Evolutionary conservation across 2,113 vertebrate species (phyloP), one percentile per base, ranked within the genome.

Genomic region (Ptilonorhynchus violaceus): DNA sequence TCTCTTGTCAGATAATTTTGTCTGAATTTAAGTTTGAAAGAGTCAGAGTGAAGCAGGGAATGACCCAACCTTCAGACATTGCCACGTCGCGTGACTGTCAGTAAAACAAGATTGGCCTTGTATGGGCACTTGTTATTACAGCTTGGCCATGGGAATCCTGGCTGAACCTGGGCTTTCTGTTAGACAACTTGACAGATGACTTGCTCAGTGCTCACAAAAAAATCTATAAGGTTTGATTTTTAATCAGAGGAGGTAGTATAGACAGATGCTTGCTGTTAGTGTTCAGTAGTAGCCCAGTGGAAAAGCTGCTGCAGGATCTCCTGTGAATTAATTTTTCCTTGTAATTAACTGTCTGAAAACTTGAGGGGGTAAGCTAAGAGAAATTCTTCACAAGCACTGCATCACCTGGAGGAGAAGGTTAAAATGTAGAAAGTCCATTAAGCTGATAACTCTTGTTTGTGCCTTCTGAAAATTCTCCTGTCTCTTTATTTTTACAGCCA

Each of bases 141-240:
- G 35, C 42, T 67, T 74, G 75, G 28, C 67, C n/a, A 7, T 58
- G 79, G 64, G 50, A 81, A 63, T 84, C 50, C 3, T 75, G 72
- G 23, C 58, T 85, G 52, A 44, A 87, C 25, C 15, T 76, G 88
- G 37, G 13, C 25, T 82, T 82, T 93, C n/a, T 80, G 30, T 84
- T 88, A 67, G 74, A 39, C 60, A 91, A 6, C 66, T 90, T 80
- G 79, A 78, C 42, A 13, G 62, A 46, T 41, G 67, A 86, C n/a
- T 92, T 84, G 42, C 83, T 59, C 37, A 11, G 16, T 90, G 37
- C 55, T 83, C 87, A 56, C 10, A 53, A 37, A 88, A 88, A 84
- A 76, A 56, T 78, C 42, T 23, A 5, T 82, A 47, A 6, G 28
- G 21, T 91, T 96, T 94, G 79, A 76, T 92, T 97, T 97, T 95